Percentiles rank a stretch among this genome's conserved stretches.
These are phyloP conservation scores for Beris morrisii DNA, from an alignment of 2,888 invertebrate species.

Conservation along the genomic window DNA sequence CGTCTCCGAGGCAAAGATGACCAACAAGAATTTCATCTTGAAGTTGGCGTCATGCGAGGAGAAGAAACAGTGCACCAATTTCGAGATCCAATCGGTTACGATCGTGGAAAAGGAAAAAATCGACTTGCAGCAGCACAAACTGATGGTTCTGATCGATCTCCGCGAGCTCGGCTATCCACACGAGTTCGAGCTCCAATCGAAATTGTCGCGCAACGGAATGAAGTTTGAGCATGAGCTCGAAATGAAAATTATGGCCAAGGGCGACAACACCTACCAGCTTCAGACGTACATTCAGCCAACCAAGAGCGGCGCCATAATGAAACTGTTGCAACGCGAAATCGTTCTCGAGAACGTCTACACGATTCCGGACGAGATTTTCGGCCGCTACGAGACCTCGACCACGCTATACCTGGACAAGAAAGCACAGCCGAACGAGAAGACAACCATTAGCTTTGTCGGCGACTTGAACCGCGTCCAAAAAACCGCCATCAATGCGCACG, in stretches of 20 bases:
- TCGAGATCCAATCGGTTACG: constrained; percentile 58
- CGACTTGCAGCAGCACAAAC: constrained; percentile 61
- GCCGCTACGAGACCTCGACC: constrained; percentile 65
- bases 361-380: constrained; percentile 59
- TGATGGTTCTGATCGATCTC: constrained; percentile 69
- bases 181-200: constrained; percentile 72
- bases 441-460: constrained; percentile 60
- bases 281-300: constrained; percentile 67
- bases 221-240: constrained; percentile 69
- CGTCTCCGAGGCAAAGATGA: constrained; percentile 69
- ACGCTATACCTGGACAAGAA: constrained; percentile 72
- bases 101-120: constrained; percentile 44
- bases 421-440: constrained; percentile 69
- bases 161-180: constrained; percentile 74
- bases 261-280: constrained; percentile 72
- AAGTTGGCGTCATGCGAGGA: constrained; percentile 76
- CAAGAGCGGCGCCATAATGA: constrained; percentile 64
- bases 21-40: constrained; percentile 72
- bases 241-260: constrained; percentile 69
- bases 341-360: constrained; percentile 63
- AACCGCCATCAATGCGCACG: constrained; percentile 57
- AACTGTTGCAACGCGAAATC: constrained; percentile 69
- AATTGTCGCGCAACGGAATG: constrained; percentile 61
- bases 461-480: constrained; percentile 60
- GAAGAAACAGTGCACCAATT: constrained; percentile 75